A percentile compares a stretch with the other conserved stretches of the same genome.
Conservation (phyloP, 2,888 invertebrate species). For the Ophioninae sp. region DNA sequence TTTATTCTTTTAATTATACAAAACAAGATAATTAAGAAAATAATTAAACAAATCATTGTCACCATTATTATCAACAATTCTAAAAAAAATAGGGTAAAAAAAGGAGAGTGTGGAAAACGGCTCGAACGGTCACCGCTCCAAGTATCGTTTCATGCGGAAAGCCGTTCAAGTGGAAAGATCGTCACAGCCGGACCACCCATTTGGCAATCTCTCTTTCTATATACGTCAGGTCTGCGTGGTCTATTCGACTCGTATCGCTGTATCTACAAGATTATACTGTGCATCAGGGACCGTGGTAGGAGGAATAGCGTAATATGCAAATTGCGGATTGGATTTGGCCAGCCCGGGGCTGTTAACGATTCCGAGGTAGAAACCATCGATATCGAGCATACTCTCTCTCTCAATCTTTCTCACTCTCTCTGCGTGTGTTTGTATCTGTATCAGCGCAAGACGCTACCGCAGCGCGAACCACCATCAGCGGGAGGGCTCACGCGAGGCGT, state of each 20-base stretch:
- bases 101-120: no score
- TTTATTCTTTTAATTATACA: no score
- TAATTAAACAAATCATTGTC: no score
- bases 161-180: no score
- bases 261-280: constrained; percentile 23
- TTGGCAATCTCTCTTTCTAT: no score
- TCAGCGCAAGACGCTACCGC: constrained; percentile 55
- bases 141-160: no score
- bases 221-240: no score
- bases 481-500: constrained; percentile 75
- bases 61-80: no score
- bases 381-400: constrained; percentile 27
- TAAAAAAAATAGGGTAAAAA: no score
- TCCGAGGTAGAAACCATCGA: constrained; percentile 56
- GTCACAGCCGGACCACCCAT: no score
- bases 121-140: no score
- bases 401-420: not conserved
- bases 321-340: constrained; percentile 50
- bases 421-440: constrained; percentile 7
- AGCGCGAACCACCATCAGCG: constrained; percentile 63
- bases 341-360: constrained; percentile 56
- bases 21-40: no score
- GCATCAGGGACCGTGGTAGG: constrained; percentile 11
- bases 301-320: constrained; percentile 59
- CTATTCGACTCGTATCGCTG: not conserved